These are phyloP conservation scores for Petrosia ficiformis DNA, from an alignment of 37 sponge, comb jelly and placozoan species.

Conservation along the genomic window DNA sequence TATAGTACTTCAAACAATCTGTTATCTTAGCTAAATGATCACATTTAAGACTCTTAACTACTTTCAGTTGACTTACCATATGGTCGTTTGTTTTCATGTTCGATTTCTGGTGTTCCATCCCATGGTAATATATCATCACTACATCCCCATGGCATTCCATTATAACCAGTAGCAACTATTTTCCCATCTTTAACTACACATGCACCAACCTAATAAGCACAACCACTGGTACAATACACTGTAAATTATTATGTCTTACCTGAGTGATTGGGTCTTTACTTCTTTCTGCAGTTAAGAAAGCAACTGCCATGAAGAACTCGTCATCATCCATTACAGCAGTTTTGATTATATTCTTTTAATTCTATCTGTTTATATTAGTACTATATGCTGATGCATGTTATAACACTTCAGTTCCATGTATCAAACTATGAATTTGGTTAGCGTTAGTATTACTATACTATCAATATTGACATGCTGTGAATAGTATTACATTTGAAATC, in stretches of 20 bases:
- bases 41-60: too few relatives aligned
- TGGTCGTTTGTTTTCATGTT: conserved; percentile 88
- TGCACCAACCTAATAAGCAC: not conserved
- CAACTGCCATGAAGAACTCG: conserved; percentile 97
- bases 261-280: conserved; percentile 98
- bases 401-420: too few relatives aligned
- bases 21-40: too few relatives aligned
- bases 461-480: too few relatives aligned
- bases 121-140: conserved; percentile 97
- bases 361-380: too few relatives aligned
- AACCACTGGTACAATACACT: too few relatives aligned
- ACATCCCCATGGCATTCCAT: conserved; percentile 88
- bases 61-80: conserved; percentile 78
- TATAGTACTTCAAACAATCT: too few relatives aligned
- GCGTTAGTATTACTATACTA: too few relatives aligned
- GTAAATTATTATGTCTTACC: conserved; percentile 38
- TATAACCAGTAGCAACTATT: not conserved
- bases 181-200: not conserved
- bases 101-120: conserved; percentile 61
- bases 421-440: too few relatives aligned
- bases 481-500: too few relatives aligned
- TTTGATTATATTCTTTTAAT: too few relatives aligned
- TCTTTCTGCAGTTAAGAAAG: conserved; percentile 94
- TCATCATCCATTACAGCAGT: conserved; percentile 10
- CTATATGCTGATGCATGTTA: too few relatives aligned